These are phyloP conservation scores for Larimichthys crocea DNA, from an alignment of 2,113 vertebrate genomes.

Conservation along the genomic window DNA sequence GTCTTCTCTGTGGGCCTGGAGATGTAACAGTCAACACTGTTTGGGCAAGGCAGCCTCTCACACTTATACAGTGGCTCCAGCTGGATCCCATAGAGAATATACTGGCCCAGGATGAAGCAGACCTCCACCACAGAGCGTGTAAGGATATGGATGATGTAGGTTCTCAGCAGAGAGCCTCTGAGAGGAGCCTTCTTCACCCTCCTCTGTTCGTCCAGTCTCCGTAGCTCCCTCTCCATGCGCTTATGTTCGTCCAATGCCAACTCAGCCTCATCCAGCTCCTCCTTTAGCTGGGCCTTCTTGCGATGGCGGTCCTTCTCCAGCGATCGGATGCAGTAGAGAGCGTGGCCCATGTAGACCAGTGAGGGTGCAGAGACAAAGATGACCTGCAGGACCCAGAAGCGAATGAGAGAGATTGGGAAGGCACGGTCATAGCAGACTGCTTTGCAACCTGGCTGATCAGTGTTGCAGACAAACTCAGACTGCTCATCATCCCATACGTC, in stretches of 20 bases:
- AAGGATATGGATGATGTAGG: slow-evolving; percentile 94
- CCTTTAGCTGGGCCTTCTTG: slow-evolving; percentile 85
- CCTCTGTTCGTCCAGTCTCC: slow-evolving; percentile 90
- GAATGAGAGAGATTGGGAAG: slow-evolving; percentile 95
- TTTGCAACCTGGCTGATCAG: slow-evolving; percentile 94
- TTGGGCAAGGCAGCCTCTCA: slow-evolving; percentile 90
- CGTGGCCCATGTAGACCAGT: slow-evolving; percentile 94
- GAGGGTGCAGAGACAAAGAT: slow-evolving; percentile 97
- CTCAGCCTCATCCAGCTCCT: slow-evolving; percentile 88
- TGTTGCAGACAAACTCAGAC: slow-evolving; percentile 94
- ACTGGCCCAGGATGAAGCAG: slow-evolving; percentile 94
- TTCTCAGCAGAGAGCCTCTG: slow-evolving; percentile 91
- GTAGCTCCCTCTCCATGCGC: slow-evolving; percentile 89
- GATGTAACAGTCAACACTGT: slow-evolving; percentile 95
- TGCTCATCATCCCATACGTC: slow-evolving; percentile 96
- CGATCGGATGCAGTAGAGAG: slow-evolving; percentile 89
- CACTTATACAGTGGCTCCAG: slow-evolving; percentile 92
- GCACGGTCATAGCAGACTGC: slow-evolving; percentile 93
- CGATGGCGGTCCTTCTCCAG: slow-evolving; percentile 92
- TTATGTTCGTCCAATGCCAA: slow-evolving; percentile 85
- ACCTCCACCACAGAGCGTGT: slow-evolving; percentile 92
- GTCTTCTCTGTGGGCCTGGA: slow-evolving; percentile 97
- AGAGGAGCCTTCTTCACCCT: slow-evolving; percentile 92
- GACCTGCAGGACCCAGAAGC: slow-evolving; percentile 96
- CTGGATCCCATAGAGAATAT: slow-evolving; percentile 91